Evolutionary conservation across 2,797 vertebrate species (phyloP).

Genomic region (Catamblyrhynchus diadema): DNA sequence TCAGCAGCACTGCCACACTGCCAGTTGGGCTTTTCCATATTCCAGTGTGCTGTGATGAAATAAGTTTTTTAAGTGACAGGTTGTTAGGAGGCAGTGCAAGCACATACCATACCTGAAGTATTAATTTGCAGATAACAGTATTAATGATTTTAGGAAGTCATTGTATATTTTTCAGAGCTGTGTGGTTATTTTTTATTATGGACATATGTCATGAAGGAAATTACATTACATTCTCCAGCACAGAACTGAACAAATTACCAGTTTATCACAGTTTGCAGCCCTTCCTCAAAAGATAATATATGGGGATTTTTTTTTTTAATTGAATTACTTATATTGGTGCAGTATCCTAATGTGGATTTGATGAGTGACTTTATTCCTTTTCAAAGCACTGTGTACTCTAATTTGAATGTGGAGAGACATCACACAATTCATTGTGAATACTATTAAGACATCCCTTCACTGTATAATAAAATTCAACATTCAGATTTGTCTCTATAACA

Average conservation of each 20-base stretch:
- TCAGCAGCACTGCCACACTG: neutral
- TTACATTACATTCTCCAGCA: neutral
- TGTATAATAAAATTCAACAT: neutral
- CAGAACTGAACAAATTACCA: neutral
- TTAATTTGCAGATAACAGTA: neutral
- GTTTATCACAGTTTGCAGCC: neutral
- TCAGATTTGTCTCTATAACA: slow-evolving; percentile 3
- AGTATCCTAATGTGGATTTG: neutral
- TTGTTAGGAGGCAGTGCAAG: neutral
- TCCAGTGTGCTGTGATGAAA: neutral
- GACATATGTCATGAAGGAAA: neutral
- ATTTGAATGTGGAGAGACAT: slow-evolving; percentile 20
- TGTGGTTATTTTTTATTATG: neutral
- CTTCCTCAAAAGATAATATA: neutral
- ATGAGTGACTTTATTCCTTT: neutral
- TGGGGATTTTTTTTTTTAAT: neutral
- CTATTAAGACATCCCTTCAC: neutral
- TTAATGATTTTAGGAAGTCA: neutral
- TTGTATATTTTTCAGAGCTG: neutral
- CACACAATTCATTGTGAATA: neutral
- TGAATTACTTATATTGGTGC: neutral
- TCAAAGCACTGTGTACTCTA: neutral
- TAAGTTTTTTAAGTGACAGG: neutral
- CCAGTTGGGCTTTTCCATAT: neutral
- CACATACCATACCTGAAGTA: neutral